Conservation (phyloP, 2,888 invertebrate genomes). For the Eupithecia tripunctaria region DNA sequence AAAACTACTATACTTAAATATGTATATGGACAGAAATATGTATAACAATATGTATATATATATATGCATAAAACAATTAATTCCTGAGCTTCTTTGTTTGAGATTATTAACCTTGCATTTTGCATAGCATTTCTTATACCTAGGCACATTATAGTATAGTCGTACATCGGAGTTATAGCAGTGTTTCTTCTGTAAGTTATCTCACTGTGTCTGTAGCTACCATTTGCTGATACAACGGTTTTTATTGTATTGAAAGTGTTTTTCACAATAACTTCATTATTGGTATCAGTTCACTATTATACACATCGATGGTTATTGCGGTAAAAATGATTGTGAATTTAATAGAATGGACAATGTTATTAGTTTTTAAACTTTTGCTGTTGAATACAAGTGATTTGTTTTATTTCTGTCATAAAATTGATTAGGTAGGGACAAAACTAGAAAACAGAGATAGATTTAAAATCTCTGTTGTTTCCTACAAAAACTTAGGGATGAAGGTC, state of each 20-base stretch:
- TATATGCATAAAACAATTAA: too few species aligned
- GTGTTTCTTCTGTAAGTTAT: conserved; percentile 8
- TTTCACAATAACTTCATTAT: conserved; percentile 12
- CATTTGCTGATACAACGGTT: conserved; percentile 48
- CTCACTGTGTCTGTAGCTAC: conserved; percentile 15
- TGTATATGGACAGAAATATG: too few species aligned
- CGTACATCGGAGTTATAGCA: neutral
- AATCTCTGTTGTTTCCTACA: too few species aligned
- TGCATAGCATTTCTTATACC: neutral
- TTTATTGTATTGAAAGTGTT: conserved; percentile 40
- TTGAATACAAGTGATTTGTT: neutral
- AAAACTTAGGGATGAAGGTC: too few species aligned
- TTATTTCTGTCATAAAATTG: too few species aligned
- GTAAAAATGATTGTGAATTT: conserved; percentile 16
- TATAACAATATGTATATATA: too few species aligned
- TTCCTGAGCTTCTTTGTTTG: neutral
- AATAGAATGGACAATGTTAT: conserved; percentile 10
- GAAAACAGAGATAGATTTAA: too few species aligned
- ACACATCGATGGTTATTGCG: conserved; percentile 12
- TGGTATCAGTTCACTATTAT: conserved; percentile 7
- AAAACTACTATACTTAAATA: too few species aligned
- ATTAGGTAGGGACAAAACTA: too few species aligned
- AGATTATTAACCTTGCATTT: neutral
- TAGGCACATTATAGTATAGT: neutral
- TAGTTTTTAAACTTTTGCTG: neutral